Percentiles rank a stretch among this genome's conserved stretches.
Conservation (phyloP, 2,113 vertebrate genomes). For the Dicentrarchus labrax region DNA sequence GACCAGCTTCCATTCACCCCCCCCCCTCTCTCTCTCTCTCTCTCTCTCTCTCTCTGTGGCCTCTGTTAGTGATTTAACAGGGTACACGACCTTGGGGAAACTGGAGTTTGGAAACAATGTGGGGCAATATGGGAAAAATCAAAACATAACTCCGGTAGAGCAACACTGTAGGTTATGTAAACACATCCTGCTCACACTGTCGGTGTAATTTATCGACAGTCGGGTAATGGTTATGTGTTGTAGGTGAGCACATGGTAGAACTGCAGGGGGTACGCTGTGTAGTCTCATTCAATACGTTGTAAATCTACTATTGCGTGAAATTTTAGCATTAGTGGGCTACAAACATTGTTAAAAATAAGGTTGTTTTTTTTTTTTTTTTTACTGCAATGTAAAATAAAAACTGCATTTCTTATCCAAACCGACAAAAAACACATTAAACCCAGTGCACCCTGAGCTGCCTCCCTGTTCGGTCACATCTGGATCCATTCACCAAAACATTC, state of each 20-base stretch:
- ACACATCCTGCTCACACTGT: conserved; percentile 56
- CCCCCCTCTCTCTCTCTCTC: conserved; percentile 13
- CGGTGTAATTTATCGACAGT: conserved; percentile 48
- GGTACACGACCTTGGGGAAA: conserved; percentile 69
- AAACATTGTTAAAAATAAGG: conserved; percentile 3
- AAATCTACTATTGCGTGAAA: neutral
- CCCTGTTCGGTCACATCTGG: conserved; percentile 55
- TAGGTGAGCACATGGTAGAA: conserved; percentile 30
- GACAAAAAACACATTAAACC: neutral
- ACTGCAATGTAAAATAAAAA: neutral
- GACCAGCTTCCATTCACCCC: conserved; percentile 49
- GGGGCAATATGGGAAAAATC: conserved; percentile 65
- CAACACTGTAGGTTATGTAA: conserved; percentile 54
- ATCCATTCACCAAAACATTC: conserved; percentile 58
- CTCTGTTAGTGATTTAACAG: conserved; percentile 75
- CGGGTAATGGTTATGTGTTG: conserved; percentile 24
- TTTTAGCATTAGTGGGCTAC: neutral
- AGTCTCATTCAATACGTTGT: neutral
- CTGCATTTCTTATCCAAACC: neutral
- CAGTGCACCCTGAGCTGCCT: neutral
- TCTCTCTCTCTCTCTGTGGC: conserved; percentile 36
- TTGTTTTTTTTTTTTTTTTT: neutral
- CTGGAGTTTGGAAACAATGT: conserved; percentile 69
- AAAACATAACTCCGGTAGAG: conserved; percentile 58
- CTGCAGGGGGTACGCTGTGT: conserved; percentile 17